Conservation (phyloP, 2,797 vertebrate species). For the Enteromius afrohamiltoni region DNA sequence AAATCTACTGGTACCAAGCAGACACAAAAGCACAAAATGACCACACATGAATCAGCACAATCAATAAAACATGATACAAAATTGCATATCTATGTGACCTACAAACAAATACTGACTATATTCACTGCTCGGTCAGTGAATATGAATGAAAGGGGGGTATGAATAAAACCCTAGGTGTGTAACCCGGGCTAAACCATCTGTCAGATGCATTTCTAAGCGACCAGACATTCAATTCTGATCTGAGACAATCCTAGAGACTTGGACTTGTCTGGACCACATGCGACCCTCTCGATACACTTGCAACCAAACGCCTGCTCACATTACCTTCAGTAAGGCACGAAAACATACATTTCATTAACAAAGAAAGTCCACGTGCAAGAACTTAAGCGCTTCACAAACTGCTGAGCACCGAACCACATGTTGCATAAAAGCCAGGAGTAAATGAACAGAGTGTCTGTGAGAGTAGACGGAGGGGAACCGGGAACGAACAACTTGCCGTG, state of each 20-base stretch:
- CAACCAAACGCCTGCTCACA: not conserved
- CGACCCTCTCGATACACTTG: not conserved
- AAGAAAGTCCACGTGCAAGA: slow-evolving; percentile 40
- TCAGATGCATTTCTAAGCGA: not conserved
- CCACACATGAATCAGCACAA: not conserved
- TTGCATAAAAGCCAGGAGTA: slow-evolving; percentile 56
- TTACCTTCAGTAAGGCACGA: not conserved
- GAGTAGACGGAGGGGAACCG: slow-evolving; percentile 48
- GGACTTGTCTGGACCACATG: not conserved
- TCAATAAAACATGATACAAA: not conserved
- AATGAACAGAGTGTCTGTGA: slow-evolving; percentile 46
- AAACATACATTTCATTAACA: slow-evolving; percentile 41
- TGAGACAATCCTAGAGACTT: not conserved
- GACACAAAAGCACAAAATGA: not conserved
- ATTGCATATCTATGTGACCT: not conserved
- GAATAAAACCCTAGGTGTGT: not conserved
- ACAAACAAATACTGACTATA: not conserved
- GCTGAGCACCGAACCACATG: slow-evolving; percentile 56
- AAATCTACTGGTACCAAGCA: not conserved
- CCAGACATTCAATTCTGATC: not conserved
- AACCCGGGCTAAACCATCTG: not conserved
- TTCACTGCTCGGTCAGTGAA: no score
- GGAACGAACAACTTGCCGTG: slow-evolving; percentile 57
- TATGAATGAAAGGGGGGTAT: no score
- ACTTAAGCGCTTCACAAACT: slow-evolving; percentile 47